Base-by-base conservation (phyloP, 2,888 invertebrate genomes). In the Torymus tubicola region DNA sequence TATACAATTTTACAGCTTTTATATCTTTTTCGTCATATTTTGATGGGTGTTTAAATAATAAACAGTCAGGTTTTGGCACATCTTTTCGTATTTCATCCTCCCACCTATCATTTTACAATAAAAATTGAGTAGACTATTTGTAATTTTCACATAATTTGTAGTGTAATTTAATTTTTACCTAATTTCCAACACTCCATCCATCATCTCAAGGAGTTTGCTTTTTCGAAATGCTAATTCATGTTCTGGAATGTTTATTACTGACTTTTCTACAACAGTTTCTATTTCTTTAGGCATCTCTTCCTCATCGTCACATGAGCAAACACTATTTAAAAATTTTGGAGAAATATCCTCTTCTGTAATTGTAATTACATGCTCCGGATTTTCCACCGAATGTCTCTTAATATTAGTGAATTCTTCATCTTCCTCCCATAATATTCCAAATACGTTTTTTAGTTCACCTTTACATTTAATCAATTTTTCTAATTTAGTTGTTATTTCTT, bases 11-110 rank as follows among this genome's bases (percentile, higher is more conserved):
- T 78, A 94, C 93, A 0, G 91, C 87, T 67, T 93, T 93, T 18
- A 95, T 90, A 84, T 97, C 97, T 5, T 96, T 95, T 83, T 95
- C 94, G 71, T 93, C 94, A 89, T 93, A 96, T 71, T 94, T 93
- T 78, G 93, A 93, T 0, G 95, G 94, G 13, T 93, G 92, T 89
- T 96, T 96, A 0, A 13, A 70, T 14, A 76, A 24, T 13, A 89
- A 60, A 55, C 96, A 97, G 81, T 93, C 93, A 1, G 97, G 97
- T 87, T 93, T 91, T 0, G 95, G 94, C 63, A 97, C 93, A 14
- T 95, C 95, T 89, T 96, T 96, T 90, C 96, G 96, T 84, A 97
- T 94, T 91, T 97, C 96, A 89, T 97, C 97, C 88, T 97, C 96
- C 95, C 96, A 96, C 81, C 95, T 93, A 82, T 93, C 91, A 77